These are phyloP conservation scores for Spea hammondii DNA, from an alignment of 2,797 vertebrate species.

Conservation along the genomic window DNA sequence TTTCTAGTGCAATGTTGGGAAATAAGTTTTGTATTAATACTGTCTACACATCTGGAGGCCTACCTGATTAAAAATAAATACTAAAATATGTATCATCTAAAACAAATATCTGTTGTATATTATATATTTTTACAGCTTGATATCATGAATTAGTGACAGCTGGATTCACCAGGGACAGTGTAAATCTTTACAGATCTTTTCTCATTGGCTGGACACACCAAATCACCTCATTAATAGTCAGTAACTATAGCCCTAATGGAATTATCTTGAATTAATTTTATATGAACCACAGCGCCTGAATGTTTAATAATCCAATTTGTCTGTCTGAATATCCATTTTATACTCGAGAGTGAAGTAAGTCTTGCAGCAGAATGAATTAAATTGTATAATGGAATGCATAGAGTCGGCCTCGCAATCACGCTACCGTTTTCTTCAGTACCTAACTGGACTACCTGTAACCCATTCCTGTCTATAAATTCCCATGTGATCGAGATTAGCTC, in stretches of 20 bases:
- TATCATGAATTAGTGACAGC: not conserved
- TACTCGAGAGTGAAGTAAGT: not conserved
- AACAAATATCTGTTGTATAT: too few species aligned
- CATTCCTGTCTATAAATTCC: too few species aligned
- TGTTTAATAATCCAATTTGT: not conserved
- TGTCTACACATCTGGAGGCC: too few species aligned
- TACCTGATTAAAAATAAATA: too few species aligned
- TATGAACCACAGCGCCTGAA: not conserved
- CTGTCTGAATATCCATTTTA: not conserved
- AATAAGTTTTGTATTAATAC: too few species aligned
- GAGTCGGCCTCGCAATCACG: too few species aligned
- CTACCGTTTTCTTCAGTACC: too few species aligned
- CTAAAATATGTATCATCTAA: too few species aligned
- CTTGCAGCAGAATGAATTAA: not conserved
- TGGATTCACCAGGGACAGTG: not conserved
- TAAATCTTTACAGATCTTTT: not conserved
- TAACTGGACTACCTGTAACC: too few species aligned
- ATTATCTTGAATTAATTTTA: constrained; percentile 3
- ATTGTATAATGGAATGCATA: not conserved
- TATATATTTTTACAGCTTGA: not conserved
- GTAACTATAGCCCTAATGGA: not conserved
- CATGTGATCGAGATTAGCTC: too few species aligned
- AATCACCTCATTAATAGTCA: not conserved
- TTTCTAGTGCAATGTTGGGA: too few species aligned
- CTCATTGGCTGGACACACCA: not conserved